These are phyloP conservation scores for Neocloeon triangulifer DNA, from an alignment of 1,140 invertebrate species.

Conservation along the genomic window DNA sequence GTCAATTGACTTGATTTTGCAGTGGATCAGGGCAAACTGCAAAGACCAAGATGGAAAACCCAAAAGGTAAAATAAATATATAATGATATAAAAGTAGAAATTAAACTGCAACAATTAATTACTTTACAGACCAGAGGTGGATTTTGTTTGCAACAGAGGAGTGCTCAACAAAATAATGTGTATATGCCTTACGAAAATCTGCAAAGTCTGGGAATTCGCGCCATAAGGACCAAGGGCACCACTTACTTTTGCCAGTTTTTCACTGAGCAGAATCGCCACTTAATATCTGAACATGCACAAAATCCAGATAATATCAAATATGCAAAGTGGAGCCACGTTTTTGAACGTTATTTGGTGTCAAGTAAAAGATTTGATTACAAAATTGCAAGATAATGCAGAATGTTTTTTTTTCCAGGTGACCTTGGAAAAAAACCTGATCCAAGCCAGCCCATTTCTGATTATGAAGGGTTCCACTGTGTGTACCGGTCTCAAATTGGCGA, in stretches of 20 bases:
- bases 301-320: too few relatives aligned
- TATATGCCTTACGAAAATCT: constrained; percentile 38
- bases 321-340: constrained; percentile 56
- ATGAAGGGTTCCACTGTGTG: constrained; percentile 34
- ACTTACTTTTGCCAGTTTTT: constrained; percentile 46
- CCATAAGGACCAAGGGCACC: constrained; percentile 33
- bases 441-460: constrained; percentile 28
- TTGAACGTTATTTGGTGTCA: constrained; percentile 53
- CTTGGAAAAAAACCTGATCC: constrained; percentile 17
- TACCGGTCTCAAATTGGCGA: constrained; percentile 23
- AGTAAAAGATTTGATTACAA: constrained; percentile 16
- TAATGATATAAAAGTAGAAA: too few relatives aligned
- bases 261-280: constrained; percentile 28
- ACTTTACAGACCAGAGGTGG: constrained; percentile 20
- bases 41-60: constrained; percentile 13
- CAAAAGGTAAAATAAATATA: constrained; percentile 6
- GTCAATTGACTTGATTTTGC: constrained; percentile 21
- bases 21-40: constrained; percentile 23
- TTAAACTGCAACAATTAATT: too few relatives aligned
- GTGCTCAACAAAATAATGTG: constrained; percentile 37
- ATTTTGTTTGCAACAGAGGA: constrained; percentile 47
- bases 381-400: constrained; percentile 2
- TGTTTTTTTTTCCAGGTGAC: constrained; percentile 13
- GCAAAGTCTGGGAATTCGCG: constrained; percentile 39
- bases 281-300: constrained; percentile 22